Evolutionary conservation across 2,888 invertebrate genomes (phyloP), one percentile per base, ranked within the genome.

Genomic region (Ypsolopha sequella): DNA sequence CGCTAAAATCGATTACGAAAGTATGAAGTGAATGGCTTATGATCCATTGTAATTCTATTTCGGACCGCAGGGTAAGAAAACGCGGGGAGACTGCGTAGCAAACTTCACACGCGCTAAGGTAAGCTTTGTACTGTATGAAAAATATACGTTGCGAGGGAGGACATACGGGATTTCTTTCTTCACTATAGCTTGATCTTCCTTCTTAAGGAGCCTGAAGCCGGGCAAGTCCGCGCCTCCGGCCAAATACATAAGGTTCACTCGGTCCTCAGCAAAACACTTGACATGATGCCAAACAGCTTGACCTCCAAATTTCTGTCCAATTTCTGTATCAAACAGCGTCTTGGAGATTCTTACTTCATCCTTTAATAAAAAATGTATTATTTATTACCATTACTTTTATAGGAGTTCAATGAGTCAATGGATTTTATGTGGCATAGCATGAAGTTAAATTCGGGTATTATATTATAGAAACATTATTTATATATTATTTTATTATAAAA

Each of bases 271-370:
- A 81, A 98, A 98, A 70, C 98, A 98, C 54, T 94, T 92, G 2
- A 96, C 75, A 77, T 98, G 98, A 74, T 98, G 92, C 98, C 98
- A 98, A 50, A 92, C 82, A 53, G 95, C 91, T 63, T 93, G 89
- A 0, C 96, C 96, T 0, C 96, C 96, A 74, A 91, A 95, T 70
- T 91, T 91, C 64, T 89, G 90, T 0, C 94, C 95, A 14, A 93
- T 86, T 62, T 95, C 94, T 48, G 91, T 91, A 54, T 96, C 94
- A 76, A 87, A 96, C 60, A 95, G 95, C 58, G 94, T 93, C 75
- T 95, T 97, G 1, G 93, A 91, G 48, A 97, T 87, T 47, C 96
- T 88, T 3, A 96, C 80, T 63, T 89, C 90, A 70, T 88, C 90
- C 90, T 94, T 72, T 35, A 74, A 73, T 54, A 34, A 54, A 51